These are phyloP conservation scores for Tupiocoris notatus DNA, from an alignment of 2,888 invertebrate genomes.

Conservation along the genomic window DNA sequence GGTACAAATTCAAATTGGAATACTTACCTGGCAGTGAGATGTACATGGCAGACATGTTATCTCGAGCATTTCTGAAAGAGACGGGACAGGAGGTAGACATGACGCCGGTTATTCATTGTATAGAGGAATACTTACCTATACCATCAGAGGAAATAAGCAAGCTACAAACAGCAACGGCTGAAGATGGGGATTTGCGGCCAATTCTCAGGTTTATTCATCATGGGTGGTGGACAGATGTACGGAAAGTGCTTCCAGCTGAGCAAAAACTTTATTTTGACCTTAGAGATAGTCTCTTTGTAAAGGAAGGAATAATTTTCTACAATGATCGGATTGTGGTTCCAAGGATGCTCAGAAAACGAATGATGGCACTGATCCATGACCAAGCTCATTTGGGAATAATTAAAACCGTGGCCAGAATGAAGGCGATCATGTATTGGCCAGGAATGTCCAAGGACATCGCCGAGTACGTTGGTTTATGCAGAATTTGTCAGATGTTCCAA, in stretches of 20 bases:
- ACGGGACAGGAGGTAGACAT: constrained; percentile 16
- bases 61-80: constrained; percentile 11
- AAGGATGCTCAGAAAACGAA: not conserved
- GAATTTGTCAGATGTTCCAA: too few relatives aligned
- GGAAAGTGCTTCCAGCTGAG: constrained; percentile 16
- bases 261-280: constrained; percentile 20
- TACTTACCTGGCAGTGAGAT: constrained; percentile 22
- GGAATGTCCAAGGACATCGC: too few relatives aligned
- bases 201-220: too few relatives aligned
- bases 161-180: constrained; percentile 8
- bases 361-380: constrained; percentile 24
- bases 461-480: too few relatives aligned
- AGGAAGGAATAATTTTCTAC: constrained; percentile 23
- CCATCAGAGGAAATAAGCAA: constrained; percentile 3
- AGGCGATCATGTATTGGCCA: too few relatives aligned
- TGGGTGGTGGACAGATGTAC: constrained; percentile 14
- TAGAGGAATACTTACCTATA: constrained; percentile 33
- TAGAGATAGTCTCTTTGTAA: not conserved
- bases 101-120: constrained; percentile 10
- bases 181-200: not conserved
- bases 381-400: constrained; percentile 17
- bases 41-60: constrained; percentile 31
- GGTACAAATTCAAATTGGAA: constrained; percentile 5
- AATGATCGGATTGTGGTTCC: constrained; percentile 29
- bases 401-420: too few relatives aligned